These are phyloP conservation scores for Cygnus olor DNA, from an alignment of 2,797 vertebrate genomes.

Conservation along the genomic window DNA sequence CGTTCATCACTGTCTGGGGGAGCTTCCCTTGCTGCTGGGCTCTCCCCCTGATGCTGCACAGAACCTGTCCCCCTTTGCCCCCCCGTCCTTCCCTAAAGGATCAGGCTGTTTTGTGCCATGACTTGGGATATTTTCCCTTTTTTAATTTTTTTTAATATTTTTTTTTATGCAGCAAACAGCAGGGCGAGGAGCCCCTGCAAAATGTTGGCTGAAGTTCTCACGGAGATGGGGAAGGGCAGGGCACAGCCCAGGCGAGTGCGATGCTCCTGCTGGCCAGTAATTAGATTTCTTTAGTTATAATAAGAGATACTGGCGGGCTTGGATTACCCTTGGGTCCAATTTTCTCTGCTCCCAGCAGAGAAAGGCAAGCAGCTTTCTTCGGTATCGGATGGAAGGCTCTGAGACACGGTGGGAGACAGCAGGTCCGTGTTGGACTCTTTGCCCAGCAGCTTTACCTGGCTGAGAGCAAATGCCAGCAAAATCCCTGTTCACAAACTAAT, in stretches of 20 bases:
- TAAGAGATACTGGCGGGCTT: background rate
- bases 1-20: slow-evolving; percentile 28
- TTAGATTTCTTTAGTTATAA: background rate
- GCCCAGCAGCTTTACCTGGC: background rate
- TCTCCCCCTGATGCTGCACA: background rate
- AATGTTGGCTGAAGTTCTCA: background rate
- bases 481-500: background rate
- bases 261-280: background rate
- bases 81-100: background rate
- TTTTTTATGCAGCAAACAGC: background rate
- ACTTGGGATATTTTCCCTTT: background rate
- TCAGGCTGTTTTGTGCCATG: background rate
- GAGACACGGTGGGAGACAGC: background rate
- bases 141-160: background rate
- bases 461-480: background rate
- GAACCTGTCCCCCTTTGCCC: background rate
- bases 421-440: background rate
- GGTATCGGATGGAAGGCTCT: background rate
- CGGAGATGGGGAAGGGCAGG: background rate
- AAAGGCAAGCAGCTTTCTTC: background rate
- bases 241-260: fast-evolving
- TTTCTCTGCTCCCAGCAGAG: background rate
- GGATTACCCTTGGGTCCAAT: background rate
- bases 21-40: background rate
- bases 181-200: background rate